Evolutionary conservation across 2,797 vertebrate genomes (phyloP).

Genomic region (Harpagifer antarcticus): DNA sequence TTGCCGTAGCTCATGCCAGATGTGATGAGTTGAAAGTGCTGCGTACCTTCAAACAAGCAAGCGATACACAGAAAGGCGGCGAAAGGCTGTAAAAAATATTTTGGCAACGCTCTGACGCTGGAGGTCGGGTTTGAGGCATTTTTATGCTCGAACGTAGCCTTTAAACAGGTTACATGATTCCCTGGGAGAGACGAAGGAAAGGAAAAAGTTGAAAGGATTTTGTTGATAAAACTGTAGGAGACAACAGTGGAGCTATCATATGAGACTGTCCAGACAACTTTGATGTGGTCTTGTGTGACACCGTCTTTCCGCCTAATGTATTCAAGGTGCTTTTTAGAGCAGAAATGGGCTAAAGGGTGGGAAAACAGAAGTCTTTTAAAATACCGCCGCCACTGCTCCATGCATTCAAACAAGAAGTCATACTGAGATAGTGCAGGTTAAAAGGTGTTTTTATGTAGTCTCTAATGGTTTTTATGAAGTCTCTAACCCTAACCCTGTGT

Average conservation of each 20-base stretch:
- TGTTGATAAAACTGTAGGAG: slow-evolving; percentile 63
- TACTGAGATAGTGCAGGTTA: slow-evolving; percentile 28
- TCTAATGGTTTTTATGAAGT: too few relatives aligned
- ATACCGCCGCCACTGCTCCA: slow-evolving; percentile 1
- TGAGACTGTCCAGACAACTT: slow-evolving; percentile 57
- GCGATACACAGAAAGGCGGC: slow-evolving; percentile 51
- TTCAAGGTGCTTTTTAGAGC: slow-evolving; percentile 61
- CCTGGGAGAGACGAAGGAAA: slow-evolving; percentile 34
- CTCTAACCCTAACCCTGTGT: too few relatives aligned
- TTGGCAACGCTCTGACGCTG: slow-evolving; percentile 46
- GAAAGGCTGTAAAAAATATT: slow-evolving; percentile 66
- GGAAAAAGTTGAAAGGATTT: slow-evolving; percentile 14
- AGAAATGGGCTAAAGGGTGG: slow-evolving; percentile 42
- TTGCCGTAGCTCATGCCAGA: slow-evolving; percentile 59
- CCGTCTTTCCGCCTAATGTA: slow-evolving; percentile 52
- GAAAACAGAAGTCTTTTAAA: slow-evolving; percentile 50
- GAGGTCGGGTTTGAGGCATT: slow-evolving; percentile 55
- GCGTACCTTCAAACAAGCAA: slow-evolving; percentile 67
- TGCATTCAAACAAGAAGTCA: slow-evolving; percentile 33
- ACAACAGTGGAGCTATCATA: slow-evolving; percentile 48
- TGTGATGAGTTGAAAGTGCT: slow-evolving; percentile 65
- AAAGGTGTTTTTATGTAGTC: not conserved
- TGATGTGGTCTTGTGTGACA: slow-evolving; percentile 70
- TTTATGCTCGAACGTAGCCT: slow-evolving; percentile 46
- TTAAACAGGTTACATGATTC: slow-evolving; percentile 63